Evolutionary conservation across 1,140 invertebrate species (phyloP).

Genomic region (Argopecten irradians): DNA sequence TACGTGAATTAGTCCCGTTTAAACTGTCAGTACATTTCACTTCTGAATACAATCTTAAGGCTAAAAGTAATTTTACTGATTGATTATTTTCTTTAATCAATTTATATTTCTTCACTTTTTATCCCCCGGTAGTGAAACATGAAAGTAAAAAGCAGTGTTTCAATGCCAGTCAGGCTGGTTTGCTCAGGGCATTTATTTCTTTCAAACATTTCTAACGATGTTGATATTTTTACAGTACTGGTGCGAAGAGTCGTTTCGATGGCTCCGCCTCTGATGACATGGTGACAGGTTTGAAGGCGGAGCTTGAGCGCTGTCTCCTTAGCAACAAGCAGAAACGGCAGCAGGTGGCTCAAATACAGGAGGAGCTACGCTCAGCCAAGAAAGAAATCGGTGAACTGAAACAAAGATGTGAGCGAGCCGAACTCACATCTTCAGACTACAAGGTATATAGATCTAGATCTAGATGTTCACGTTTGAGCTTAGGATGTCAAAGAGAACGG

Average conservation of each 20-base stretch:
- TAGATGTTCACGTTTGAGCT: neutral
- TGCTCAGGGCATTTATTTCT: neutral
- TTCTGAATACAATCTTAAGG: too few species aligned
- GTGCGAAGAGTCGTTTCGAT: neutral
- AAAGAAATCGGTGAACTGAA: conserved; percentile 57
- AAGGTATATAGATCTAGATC: conserved; percentile 49
- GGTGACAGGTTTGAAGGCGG: conserved; percentile 61
- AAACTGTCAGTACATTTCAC: too few species aligned
- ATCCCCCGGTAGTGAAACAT: too few species aligned
- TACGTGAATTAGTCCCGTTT: too few species aligned
- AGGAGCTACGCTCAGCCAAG: conserved; percentile 55
- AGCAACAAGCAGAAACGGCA: conserved; percentile 70
- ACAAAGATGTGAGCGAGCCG: conserved; percentile 53
- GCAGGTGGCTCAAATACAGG: conserved; percentile 64
- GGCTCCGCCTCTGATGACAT: conserved; percentile 45
- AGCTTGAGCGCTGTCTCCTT: conserved; percentile 70
- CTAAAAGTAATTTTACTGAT: too few species aligned
- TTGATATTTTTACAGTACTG: neutral
- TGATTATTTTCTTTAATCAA: too few species aligned
- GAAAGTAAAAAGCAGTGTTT: too few species aligned
- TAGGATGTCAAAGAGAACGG: neutral
- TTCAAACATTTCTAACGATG: neutral
- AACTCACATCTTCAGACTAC: conserved; percentile 57
- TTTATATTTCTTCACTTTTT: too few species aligned
- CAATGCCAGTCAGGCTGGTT: neutral